phyloP scores from a whole-genome alignment of 2,113 vertebrate genomes.

The Tychaedon coryphoeus region DNA sequence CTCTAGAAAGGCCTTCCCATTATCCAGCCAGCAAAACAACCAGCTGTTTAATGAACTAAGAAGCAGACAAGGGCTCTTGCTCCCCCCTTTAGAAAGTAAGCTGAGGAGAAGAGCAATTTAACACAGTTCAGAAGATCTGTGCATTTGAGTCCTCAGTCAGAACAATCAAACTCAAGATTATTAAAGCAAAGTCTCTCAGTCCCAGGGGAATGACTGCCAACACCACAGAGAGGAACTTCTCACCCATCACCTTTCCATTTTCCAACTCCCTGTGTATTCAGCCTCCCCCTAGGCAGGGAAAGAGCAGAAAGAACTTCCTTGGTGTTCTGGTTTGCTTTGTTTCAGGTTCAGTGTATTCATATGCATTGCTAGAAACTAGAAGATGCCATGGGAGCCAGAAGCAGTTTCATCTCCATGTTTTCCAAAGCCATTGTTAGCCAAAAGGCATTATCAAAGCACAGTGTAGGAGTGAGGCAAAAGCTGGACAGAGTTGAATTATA shows the following conservation, averaged over 20 bases:
- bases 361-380: not conserved
- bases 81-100: not conserved
- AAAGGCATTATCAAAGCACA: not conserved
- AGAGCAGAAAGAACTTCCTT: not conserved
- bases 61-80: not conserved
- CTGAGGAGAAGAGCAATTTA: constrained; percentile 8
- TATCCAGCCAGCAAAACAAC: not conserved
- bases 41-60: not conserved
- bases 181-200: not conserved
- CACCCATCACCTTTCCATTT: not conserved
- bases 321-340: not conserved
- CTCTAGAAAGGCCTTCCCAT: not conserved
- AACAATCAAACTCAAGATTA: constrained; percentile 15
- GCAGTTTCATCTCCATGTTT: not conserved
- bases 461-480: not conserved
- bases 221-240: not conserved
- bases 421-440: not conserved
- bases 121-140: not conserved
- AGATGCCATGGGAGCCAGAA: not conserved
- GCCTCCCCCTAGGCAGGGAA: not conserved
- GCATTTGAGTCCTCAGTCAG: not conserved
- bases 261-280: not conserved
- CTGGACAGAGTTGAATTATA: not conserved
- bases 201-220: not conserved
- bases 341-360: not conserved